A percentile compares a stretch with the other conserved stretches of the same genome.
These are phyloP conservation scores for Scarus forsteni DNA, from an alignment of 2,797 vertebrate genomes.

Conservation along the genomic window DNA sequence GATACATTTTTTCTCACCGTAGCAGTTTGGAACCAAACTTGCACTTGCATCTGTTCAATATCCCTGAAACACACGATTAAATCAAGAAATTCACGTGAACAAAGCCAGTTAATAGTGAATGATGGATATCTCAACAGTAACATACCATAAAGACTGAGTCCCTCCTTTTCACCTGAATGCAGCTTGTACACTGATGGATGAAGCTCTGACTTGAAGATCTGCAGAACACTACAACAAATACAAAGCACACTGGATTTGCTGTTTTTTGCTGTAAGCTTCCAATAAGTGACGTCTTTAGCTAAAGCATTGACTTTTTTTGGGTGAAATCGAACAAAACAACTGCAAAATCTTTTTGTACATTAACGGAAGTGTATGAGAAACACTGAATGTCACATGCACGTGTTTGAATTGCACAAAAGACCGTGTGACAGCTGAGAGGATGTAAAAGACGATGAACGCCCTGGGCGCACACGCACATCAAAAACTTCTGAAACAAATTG, in stretches of 20 bases:
- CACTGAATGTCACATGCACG: too few species aligned
- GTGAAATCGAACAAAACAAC: too few species aligned
- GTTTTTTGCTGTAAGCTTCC: background rate
- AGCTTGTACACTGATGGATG: slow-evolving; percentile 98
- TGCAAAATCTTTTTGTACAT: too few species aligned
- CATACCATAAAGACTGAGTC: slow-evolving; percentile 94
- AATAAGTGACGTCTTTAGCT: too few species aligned
- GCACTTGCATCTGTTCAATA: slow-evolving; percentile 93
- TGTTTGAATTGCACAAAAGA: too few species aligned
- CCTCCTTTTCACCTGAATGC: slow-evolving; percentile 94
- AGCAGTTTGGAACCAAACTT: slow-evolving; percentile 93
- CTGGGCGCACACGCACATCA: too few species aligned
- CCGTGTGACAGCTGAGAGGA: too few species aligned
- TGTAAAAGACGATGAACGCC: too few species aligned
- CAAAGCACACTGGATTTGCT: slow-evolving; percentile 7
- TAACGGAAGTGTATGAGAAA: too few species aligned
- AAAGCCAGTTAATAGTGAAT: background rate
- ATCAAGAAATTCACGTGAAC: background rate
- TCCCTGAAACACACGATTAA: slow-evolving; percentile 79
- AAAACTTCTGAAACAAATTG: too few species aligned
- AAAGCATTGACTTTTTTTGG: too few species aligned
- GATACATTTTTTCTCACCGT: slow-evolving; percentile 77
- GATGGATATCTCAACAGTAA: background rate
- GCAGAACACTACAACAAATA: slow-evolving; percentile 86
- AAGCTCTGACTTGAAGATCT: slow-evolving; percentile 96